These are phyloP conservation scores for Scolopax bukidnonensis DNA, from an alignment of 2,797 vertebrate genomes.

Conservation along the genomic window DNA sequence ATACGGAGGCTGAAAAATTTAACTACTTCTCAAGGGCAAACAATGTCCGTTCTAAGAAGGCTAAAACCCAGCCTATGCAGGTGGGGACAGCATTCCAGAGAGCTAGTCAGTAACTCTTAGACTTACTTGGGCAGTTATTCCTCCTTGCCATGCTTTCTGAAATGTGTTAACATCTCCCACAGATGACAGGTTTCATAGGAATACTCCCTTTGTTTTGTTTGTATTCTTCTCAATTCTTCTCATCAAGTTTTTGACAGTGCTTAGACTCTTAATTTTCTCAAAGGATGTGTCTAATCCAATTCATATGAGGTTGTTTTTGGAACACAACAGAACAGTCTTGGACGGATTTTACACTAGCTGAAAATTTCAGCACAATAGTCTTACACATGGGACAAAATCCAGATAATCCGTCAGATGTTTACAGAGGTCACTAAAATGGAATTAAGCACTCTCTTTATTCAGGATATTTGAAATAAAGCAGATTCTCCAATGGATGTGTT, in stretches of 20 bases:
- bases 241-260: constrained; percentile 64
- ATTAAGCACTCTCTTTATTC: constrained; percentile 54
- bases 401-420: constrained; percentile 76
- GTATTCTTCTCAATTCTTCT: constrained; percentile 58
- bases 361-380: constrained; percentile 65
- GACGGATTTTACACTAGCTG: constrained; percentile 28
- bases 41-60: not conserved
- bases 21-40: not conserved
- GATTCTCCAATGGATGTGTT: constrained; percentile 47
- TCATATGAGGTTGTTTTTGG: constrained; percentile 62
- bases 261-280: constrained; percentile 67
- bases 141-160: constrained; percentile 32
- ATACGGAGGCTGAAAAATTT: not conserved
- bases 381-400: constrained; percentile 66
- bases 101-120: not conserved
- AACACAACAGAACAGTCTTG: constrained; percentile 35
- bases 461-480: constrained; percentile 66
- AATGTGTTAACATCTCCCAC: constrained; percentile 54
- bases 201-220: constrained; percentile 48
- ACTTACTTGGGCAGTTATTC: constrained; percentile 1
- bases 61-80: not conserved
- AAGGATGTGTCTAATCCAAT: constrained; percentile 63
- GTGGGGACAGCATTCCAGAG: not conserved
- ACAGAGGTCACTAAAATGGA: constrained; percentile 70
- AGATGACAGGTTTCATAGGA: constrained; percentile 58